phyloP scores from a whole-genome alignment of 2,888 invertebrate species.

The Cataglyphis albicans region DNA sequence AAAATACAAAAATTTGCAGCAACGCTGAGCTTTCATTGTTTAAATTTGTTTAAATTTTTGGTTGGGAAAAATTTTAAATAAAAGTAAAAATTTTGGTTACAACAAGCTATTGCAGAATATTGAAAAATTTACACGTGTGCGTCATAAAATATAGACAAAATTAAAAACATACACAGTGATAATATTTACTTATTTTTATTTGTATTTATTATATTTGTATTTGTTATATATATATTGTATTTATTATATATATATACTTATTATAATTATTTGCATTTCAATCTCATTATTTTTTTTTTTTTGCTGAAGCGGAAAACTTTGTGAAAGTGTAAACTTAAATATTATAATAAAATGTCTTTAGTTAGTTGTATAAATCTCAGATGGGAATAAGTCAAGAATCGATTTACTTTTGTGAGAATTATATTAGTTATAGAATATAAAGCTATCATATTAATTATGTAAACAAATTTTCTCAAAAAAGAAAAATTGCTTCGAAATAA shows the following conservation, averaged over 20 bases:
- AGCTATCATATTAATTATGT: neutral
- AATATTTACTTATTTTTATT: neutral
- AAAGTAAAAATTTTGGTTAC: neutral
- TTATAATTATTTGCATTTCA: neutral
- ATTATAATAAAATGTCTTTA: neutral
- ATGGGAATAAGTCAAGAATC: neutral
- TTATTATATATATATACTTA: too few relatives aligned
- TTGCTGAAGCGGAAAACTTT: neutral
- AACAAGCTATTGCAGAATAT: neutral
- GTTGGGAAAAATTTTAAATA: neutral
- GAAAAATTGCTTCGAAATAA: neutral
- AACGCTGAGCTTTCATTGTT: neutral
- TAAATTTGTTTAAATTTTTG: conserved; percentile 2
- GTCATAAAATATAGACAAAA: neutral
- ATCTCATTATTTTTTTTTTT: neutral
- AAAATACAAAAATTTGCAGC: neutral
- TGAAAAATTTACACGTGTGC: too few relatives aligned
- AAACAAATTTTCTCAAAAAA: neutral
- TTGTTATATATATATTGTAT: too few relatives aligned
- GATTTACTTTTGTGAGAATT: neutral
- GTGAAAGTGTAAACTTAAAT: neutral
- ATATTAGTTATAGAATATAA: neutral
- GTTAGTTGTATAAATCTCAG: too few relatives aligned
- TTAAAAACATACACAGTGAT: neutral
- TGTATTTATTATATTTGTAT: too few relatives aligned